Base-by-base conservation (phyloP, 2,113 vertebrate species). In the Pygoscelis adeliae region DNA sequence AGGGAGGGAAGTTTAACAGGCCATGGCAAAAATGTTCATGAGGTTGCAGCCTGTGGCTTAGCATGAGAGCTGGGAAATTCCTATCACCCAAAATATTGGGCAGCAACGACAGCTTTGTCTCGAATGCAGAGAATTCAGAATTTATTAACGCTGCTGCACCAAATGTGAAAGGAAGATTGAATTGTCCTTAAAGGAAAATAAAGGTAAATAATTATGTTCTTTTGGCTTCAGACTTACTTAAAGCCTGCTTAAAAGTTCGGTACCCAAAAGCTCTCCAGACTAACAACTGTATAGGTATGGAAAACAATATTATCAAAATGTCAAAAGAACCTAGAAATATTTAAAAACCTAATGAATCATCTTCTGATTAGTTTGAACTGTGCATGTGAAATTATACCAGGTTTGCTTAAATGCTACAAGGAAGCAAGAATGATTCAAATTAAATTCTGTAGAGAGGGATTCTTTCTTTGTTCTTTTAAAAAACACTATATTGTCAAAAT, bases 171-270 rank as follows among this genome's bases (percentile, higher is more conserved):
- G 58, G 58, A 67, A 98, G 90, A 95, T 4, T 67, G 90, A 90
- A 76, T 83, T 91, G 93, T 93, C 59, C 91, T 96, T 93, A 86
- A 87, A 97, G 93, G 72, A 94, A 97, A 97, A 92, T 73, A 65
- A 95, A 92, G 90, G 71, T 95, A 95, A 96, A 95, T 90, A 97
- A 92, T 88, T 13, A 67, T 11, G 27, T 79, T 90, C 92, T 91
- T 95, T 26, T 79, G 73, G 59, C 26, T 95, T 83, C 82, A 95
- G 77, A 47, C 81, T 93, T 96, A 94, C 84, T 87, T 94, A 86
- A 85, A 96, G 52, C 23, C 77, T 81, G 70, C 67, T 74, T 80
- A 65, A 90, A 90, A 65, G 40, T 89, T 90, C 4, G 12, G 34
- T 82, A 59, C 62, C 83, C 69, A 46, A 74, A 94, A 73, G 52